Evolutionary conservation across 2,797 vertebrate genomes (phyloP).

Genomic region (Decapterus maruadsi): DNA sequence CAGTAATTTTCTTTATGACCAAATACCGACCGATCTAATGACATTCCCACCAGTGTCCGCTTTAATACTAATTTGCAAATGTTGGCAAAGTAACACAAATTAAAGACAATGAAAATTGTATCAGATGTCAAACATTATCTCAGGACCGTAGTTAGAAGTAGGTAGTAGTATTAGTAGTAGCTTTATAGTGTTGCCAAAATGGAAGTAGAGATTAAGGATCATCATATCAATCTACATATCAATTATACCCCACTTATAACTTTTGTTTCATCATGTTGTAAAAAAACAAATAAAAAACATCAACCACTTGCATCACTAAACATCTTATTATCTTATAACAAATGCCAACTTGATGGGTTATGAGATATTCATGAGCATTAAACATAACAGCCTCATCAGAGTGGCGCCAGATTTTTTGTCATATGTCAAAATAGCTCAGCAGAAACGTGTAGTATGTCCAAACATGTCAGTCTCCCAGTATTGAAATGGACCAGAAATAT

Average conservation of each 20-base stretch:
- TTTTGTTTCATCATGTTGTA: neutral
- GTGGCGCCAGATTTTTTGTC: conserved; percentile 7
- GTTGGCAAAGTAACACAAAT: neutral
- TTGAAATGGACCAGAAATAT: conserved; percentile 32
- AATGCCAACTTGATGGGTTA: neutral
- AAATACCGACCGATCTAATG: neutral
- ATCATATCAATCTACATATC: neutral
- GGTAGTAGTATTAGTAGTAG: too few species aligned
- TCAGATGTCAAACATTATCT: neutral
- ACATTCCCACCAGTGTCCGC: neutral
- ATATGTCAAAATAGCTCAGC: neutral
- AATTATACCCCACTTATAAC: neutral
- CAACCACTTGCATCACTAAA: neutral
- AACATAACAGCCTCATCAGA: neutral
- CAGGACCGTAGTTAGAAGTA: too few species aligned
- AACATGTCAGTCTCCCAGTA: neutral
- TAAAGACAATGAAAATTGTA: neutral
- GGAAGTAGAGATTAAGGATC: neutral
- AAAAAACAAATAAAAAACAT: neutral
- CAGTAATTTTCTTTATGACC: neutral
- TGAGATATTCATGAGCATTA: neutral
- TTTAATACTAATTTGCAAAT: neutral
- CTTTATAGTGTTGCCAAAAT: neutral
- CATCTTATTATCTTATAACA: neutral
- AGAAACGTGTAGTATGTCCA: neutral